These are phyloP conservation scores for Sphinx pinastri DNA, from an alignment of 2,888 invertebrate genomes.

Conservation along the genomic window DNA sequence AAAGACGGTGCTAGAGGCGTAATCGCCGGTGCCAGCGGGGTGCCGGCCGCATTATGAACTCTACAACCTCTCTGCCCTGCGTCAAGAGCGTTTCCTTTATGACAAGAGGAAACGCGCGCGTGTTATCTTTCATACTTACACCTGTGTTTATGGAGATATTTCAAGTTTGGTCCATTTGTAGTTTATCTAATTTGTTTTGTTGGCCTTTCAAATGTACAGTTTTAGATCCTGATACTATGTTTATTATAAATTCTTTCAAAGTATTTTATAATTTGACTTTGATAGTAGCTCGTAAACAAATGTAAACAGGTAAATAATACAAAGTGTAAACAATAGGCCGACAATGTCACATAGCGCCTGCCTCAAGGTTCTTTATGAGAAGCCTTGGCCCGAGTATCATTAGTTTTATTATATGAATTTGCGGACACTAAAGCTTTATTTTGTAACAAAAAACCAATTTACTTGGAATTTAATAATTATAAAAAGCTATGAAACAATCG, in stretches of 20 bases:
- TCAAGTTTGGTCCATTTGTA: conserved; percentile 24
- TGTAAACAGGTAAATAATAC: conserved; percentile 30
- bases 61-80: conserved; percentile 63
- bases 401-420: conserved; percentile 38
- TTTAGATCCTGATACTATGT: neutral
- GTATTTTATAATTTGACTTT: neutral
- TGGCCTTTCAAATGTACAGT: neutral
- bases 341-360: conserved; percentile 49
- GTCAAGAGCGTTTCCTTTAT: conserved; percentile 61
- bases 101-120: conserved; percentile 50
- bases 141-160: conserved; percentile 43
- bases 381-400: conserved; percentile 48
- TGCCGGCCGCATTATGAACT: conserved; percentile 58
- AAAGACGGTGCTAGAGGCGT: conserved; percentile 31
- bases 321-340: conserved; percentile 48
- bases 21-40: conserved; percentile 56
- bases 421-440: conserved; percentile 33
- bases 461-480: neutral
- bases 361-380: conserved; percentile 30
- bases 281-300: neutral
- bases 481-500: neutral
- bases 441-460: neutral
- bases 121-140: conserved; percentile 58
- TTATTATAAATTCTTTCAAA: neutral
- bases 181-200: conserved; percentile 2